Conservation (phyloP, 2,797 vertebrate species). For the Chaetophractus vellerosus region DNA sequence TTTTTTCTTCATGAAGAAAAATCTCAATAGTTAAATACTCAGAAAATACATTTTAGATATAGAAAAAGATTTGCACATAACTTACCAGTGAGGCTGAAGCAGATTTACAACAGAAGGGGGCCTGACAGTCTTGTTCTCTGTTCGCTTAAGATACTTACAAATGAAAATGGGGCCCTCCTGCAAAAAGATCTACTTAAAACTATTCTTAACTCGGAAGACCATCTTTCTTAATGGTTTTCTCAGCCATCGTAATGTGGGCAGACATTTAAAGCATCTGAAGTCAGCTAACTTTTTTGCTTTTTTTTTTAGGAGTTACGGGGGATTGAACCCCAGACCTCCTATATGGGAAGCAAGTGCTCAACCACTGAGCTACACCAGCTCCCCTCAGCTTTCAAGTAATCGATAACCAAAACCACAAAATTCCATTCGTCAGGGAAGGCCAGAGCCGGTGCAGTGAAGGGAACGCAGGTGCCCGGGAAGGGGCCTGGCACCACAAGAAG, state of each 20-base stretch:
- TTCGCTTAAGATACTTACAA: not conserved
- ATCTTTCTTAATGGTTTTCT: not conserved
- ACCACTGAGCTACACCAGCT: not conserved
- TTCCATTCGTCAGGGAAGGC: not conserved
- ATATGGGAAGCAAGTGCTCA: no score
- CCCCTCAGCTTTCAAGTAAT: not conserved
- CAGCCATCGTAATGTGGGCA: not conserved
- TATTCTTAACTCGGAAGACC: not conserved
- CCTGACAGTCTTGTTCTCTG: not conserved
- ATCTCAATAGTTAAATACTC: conserved; percentile 11
- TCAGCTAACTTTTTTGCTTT: not conserved
- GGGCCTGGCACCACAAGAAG: not conserved
- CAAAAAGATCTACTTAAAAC: not conserved
- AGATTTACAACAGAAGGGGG: not conserved
- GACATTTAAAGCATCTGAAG: not conserved
- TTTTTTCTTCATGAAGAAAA: conserved; percentile 45
- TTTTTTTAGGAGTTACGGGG: no score
- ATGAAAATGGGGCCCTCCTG: not conserved
- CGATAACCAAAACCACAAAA: not conserved
- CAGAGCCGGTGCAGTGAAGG: not conserved
- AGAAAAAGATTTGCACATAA: not conserved
- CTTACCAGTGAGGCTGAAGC: not conserved
- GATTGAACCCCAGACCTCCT: no score
- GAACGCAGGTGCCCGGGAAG: not conserved
- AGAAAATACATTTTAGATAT: not conserved